phyloP scores from a whole-genome alignment of 1,140 invertebrate genomes.

The Oryctes rhinoceros region DNA sequence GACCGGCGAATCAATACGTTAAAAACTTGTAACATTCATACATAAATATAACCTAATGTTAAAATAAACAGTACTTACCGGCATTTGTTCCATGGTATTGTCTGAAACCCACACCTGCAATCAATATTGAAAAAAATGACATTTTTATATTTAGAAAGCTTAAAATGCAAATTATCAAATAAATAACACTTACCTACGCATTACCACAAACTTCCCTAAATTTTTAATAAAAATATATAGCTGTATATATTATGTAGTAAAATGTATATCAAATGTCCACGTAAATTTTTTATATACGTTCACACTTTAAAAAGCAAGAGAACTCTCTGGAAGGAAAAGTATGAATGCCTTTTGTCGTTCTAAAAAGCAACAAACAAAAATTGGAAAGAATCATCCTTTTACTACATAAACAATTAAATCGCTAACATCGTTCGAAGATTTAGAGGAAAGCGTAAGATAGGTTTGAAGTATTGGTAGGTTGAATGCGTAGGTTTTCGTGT shows the following conservation, averaged over 20 bases:
- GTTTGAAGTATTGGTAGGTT: neutral
- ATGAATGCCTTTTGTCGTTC: no score
- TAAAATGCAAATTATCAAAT: neutral
- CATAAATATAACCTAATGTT: neutral
- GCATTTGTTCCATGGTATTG: slow-evolving; percentile 76
- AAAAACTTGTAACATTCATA: neutral
- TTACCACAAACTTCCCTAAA: neutral
- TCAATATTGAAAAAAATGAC: neutral
- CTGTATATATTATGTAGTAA: neutral
- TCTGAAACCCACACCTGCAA: slow-evolving; percentile 74
- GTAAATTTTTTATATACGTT: no score
- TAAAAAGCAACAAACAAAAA: no score
- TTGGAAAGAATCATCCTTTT: neutral
- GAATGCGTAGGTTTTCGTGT: slow-evolving; percentile 52
- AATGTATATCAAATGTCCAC: neutral
- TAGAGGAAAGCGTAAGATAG: neutral
- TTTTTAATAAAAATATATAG: neutral
- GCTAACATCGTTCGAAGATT: no score
- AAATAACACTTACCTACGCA: slow-evolving; percentile 19
- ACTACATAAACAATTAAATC: neutral
- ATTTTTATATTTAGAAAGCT: neutral
- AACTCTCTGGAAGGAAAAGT: no score
- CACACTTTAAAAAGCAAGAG: no score
- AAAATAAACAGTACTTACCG: slow-evolving; percentile 68
- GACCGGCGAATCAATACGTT: neutral